These are phyloP conservation scores for Lethenteron reissneri DNA, from an alignment of 2,113 vertebrate genomes.

Conservation along the genomic window DNA sequence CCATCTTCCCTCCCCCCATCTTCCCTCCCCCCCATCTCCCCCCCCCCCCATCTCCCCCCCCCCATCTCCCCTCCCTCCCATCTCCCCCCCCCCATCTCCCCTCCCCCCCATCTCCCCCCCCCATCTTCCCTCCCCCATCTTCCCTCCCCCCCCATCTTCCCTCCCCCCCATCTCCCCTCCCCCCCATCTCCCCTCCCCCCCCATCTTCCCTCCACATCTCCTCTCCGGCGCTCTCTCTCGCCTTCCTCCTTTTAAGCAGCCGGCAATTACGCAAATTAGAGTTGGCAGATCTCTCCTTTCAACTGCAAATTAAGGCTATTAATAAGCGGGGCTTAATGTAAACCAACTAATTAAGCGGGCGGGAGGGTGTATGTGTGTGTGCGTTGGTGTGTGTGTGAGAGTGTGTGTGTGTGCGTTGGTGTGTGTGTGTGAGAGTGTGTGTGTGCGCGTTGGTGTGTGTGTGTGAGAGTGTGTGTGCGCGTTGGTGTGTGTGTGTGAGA, in stretches of 20 bases:
- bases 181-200: background rate
- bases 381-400: too few relatives aligned
- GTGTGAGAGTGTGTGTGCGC: too few relatives aligned
- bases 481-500: too few relatives aligned
- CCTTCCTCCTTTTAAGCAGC: slow-evolving; percentile 11
- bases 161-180: background rate
- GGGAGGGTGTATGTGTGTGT: too few relatives aligned
- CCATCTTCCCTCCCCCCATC: background rate
- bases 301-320: slow-evolving; percentile 99
- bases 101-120: background rate
- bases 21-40: background rate
- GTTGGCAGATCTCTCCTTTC: slow-evolving; percentile 99
- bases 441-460: too few relatives aligned
- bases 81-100: background rate
- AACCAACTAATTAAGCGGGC: slow-evolving; percentile 62
- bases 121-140: background rate
- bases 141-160: background rate
- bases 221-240: background rate
- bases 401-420: too few relatives aligned
- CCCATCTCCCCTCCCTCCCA: background rate
- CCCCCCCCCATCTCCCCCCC: background rate
- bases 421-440: too few relatives aligned
- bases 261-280: slow-evolving; percentile 99
- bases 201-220: background rate
- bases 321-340: slow-evolving; percentile 99